Percentiles rank a stretch among this genome's conserved stretches.
These are phyloP conservation scores for Apis laboriosa DNA, from an alignment of 1,140 invertebrate genomes.

Conservation along the genomic window DNA sequence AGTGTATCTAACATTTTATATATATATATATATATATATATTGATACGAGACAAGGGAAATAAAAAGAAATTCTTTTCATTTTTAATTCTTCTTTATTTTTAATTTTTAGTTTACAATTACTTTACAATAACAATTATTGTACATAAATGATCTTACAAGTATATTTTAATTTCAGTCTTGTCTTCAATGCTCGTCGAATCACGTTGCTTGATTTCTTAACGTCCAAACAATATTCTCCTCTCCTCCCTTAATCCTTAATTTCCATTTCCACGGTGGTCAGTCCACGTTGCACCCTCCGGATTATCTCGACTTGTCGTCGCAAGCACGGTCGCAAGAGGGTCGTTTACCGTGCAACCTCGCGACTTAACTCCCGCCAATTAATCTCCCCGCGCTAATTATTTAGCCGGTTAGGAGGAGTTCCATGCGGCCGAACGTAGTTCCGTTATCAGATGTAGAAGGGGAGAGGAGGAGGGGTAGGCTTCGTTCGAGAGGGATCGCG, in stretches of 20 bases:
- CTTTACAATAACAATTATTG: too few relatives aligned
- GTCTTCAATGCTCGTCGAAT: too few relatives aligned
- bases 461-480: background rate
- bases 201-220: too few relatives aligned
- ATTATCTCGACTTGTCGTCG: background rate
- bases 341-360: conserved; percentile 52
- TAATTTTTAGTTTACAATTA: too few relatives aligned
- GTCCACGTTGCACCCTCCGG: background rate
- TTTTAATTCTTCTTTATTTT: too few relatives aligned
- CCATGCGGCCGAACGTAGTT: conserved; percentile 57
- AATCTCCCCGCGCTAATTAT: conserved; percentile 77
- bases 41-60: too few relatives aligned
- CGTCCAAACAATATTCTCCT: background rate
- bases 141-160: too few relatives aligned
- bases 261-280: conserved; percentile 1
- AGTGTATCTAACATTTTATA: too few relatives aligned
- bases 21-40: too few relatives aligned
- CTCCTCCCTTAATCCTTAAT: background rate
- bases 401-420: conserved; percentile 68
- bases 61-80: too few relatives aligned
- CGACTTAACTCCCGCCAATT: conserved; percentile 72
- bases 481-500: conserved; percentile 51
- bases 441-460: conserved; percentile 61
- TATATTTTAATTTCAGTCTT: too few relatives aligned
- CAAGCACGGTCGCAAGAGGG: conserved; percentile 35